Evolutionary conservation across 2,888 invertebrate genomes (phyloP), one percentile per base, ranked within the genome.

Genomic region (Diaperis boleti): DNA sequence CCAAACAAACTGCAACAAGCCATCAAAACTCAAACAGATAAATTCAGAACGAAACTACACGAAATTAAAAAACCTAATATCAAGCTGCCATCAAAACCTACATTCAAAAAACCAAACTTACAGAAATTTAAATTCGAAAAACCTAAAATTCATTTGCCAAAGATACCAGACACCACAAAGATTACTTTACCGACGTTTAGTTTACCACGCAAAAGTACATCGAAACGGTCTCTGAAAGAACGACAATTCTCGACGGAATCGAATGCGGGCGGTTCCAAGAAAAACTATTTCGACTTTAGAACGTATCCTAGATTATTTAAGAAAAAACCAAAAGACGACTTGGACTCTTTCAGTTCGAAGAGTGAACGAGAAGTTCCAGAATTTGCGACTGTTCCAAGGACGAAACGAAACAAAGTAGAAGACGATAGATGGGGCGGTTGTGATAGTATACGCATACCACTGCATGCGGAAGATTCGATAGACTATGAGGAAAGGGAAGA

Each of bases 241-340:
- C 80, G 81, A 72, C 82, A 82, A 66, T 76, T 78, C 57, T 82
- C 83, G 54, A 86, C 85, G 37, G 84, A 85, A 70, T 83, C 85
- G 4, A 82, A 83, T 22, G 81, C 80, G 15, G 84, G 84, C 42
- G 83, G 85, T 37, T 83, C 83, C 42, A 87, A 85, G 72, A 86
- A 85, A 70, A 50, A 35, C 13, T 83, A 86, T 67, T 90, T 92
- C 74, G 91, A 91, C 79, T 88, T 91, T 67, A 87, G 88, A 70
- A 93, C 94, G 0, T 92, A 91, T 76, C 94, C 94, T 0, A 86
- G 92, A 70, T 85, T 93, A 68, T 88, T 89, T 72, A 76, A 73
- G 54, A 75, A 72, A 65, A 76, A 76, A 55, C 39, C 66, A 1
- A 64, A 66, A 57, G 56, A 60, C 35, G 64, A 64, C 39, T 52